Evolutionary conservation across 2,797 vertebrate species (phyloP).

Genomic region (Notolepis coatsorum): DNA sequence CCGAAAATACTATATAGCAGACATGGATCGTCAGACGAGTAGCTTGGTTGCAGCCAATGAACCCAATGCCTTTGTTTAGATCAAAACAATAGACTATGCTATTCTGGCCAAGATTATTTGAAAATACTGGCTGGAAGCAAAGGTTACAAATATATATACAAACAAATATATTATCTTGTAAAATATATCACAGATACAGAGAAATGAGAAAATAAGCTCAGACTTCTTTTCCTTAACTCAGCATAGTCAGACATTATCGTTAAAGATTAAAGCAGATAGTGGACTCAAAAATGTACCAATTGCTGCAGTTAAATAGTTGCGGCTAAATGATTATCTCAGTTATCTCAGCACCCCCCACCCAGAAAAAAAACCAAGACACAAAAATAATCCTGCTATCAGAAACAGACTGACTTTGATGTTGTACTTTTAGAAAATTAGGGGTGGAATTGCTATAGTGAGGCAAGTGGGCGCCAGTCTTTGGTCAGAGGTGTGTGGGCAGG

Average conservation of each 20-base stretch:
- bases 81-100: too few species aligned
- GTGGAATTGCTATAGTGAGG: constrained; percentile 36
- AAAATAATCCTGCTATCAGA: constrained; percentile 65
- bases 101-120: too few species aligned
- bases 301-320: constrained; percentile 61
- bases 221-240: too few species aligned
- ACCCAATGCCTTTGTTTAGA: too few species aligned
- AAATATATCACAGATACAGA: too few species aligned
- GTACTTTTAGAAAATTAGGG: constrained; percentile 52
- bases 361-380: constrained; percentile 56
- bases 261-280: constrained; percentile 63
- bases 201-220: too few species aligned
- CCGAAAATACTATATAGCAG: too few species aligned
- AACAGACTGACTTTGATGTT: constrained; percentile 58
- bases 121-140: too few species aligned
- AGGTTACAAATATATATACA: too few species aligned
- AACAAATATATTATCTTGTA: too few species aligned
- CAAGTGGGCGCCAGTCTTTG: constrained; percentile 36
- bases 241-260: constrained; percentile 53
- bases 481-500: constrained; percentile 8
- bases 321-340: constrained; percentile 56
- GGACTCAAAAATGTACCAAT: constrained; percentile 56
- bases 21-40: too few species aligned
- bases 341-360: constrained; percentile 42
- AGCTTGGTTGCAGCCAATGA: too few species aligned